phyloP scores from a whole-genome alignment of 2,888 invertebrate genomes.

The Amaurobius ferox region DNA sequence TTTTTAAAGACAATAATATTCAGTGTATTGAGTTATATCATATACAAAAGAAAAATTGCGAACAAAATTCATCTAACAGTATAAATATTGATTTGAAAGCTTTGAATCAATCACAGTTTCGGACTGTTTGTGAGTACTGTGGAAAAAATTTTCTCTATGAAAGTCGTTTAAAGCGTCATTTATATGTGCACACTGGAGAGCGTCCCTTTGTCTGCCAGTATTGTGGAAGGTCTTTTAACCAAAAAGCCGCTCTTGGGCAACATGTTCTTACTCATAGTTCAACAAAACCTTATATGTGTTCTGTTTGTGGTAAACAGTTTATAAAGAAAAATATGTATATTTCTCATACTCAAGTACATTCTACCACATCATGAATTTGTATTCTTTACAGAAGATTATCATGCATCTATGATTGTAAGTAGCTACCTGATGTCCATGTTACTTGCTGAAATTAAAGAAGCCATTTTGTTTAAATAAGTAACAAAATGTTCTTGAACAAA shows the following conservation, averaged over 20 bases:
- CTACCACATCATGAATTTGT: not conserved
- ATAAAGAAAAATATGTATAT: constrained; percentile 23
- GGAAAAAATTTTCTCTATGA: constrained; percentile 20
- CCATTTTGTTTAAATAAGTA: too few relatives aligned
- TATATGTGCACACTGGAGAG: constrained; percentile 19
- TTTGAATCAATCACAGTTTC: not conserved
- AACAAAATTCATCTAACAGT: not conserved
- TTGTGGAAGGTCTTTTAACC: constrained; percentile 25
- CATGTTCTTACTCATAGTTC: constrained; percentile 27
- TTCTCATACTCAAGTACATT: not conserved
- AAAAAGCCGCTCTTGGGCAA: constrained; percentile 26
- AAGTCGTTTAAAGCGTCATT: constrained; percentile 23
- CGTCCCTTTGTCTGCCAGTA: constrained; percentile 19
- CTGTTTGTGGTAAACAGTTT: constrained; percentile 22
- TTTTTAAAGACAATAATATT: not conserved
- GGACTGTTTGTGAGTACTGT: constrained; percentile 5
- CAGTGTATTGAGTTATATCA: not conserved
- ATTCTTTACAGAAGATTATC: too few relatives aligned
- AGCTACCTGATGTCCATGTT: too few relatives aligned
- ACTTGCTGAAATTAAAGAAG: too few relatives aligned
- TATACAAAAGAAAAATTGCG: too few relatives aligned
- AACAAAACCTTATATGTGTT: constrained; percentile 21
- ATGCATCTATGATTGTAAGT: too few relatives aligned
- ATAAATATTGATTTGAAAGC: not conserved
- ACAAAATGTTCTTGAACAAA: too few relatives aligned